These are phyloP conservation scores for Pocillopora verrucosa DNA, from an alignment of 64 coral and sea anemone species.

Conservation along the genomic window DNA sequence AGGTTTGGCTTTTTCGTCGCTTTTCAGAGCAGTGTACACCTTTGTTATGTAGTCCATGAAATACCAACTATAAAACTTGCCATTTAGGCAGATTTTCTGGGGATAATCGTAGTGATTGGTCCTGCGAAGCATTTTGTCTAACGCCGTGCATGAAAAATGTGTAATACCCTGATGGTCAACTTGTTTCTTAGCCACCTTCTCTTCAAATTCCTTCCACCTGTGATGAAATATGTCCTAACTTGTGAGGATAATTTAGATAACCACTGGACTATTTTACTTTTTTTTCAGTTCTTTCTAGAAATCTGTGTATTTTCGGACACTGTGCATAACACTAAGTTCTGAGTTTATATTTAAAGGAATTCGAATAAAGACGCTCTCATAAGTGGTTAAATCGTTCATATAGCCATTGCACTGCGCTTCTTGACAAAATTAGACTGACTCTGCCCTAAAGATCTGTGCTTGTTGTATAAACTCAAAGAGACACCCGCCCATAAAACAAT, in stretches of 20 bases:
- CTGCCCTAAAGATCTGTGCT: neutral
- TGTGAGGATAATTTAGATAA: neutral
- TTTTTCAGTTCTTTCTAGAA: too few species aligned
- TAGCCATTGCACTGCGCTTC: too few species aligned
- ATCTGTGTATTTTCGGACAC: too few species aligned
- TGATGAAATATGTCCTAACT: neutral
- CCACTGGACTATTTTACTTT: neutral
- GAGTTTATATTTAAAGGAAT: neutral
- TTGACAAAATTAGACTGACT: neutral
- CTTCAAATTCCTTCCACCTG: conserved; percentile 48
- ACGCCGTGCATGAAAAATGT: conserved; percentile 53
- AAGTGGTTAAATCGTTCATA: too few species aligned
- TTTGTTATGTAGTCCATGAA: conserved; percentile 44
- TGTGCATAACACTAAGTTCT: too few species aligned
- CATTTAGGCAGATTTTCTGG: conserved; percentile 50
- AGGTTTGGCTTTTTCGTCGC: conserved; percentile 21
- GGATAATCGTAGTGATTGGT: conserved; percentile 57
- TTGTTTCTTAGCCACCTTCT: conserved; percentile 28
- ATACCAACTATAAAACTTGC: conserved; percentile 46
- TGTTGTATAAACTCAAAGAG: too few species aligned
- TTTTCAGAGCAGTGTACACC: neutral
- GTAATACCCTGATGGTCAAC: conserved; percentile 54
- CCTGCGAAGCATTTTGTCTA: conserved; percentile 33
- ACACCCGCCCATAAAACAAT: too few species aligned
- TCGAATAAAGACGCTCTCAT: neutral